A percentile compares a stretch with the other conserved stretches of the same genome.
phyloP scores from a whole-genome alignment of 2,113 vertebrate species.

The Diphyllodes magnificus region DNA sequence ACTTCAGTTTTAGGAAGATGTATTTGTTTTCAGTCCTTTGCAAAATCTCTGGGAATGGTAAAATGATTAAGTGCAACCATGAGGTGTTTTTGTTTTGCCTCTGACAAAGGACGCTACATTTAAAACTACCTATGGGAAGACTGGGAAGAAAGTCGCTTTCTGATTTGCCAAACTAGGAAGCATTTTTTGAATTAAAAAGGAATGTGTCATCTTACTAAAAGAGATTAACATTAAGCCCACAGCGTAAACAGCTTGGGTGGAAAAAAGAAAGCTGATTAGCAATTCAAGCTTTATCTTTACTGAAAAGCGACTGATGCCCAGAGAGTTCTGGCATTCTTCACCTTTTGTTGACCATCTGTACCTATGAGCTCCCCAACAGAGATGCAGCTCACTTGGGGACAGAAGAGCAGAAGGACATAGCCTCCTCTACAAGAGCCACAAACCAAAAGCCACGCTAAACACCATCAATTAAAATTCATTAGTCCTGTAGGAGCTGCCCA shows the following conservation, averaged over 20 bases:
- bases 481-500: slow-evolving; percentile 78
- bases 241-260: slow-evolving; percentile 68
- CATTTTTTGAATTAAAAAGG: slow-evolving; percentile 71
- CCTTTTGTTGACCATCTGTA: slow-evolving; percentile 90
- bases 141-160: not conserved
- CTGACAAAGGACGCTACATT: slow-evolving; percentile 27
- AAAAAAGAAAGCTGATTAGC: slow-evolving; percentile 78
- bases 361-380: slow-evolving; percentile 68
- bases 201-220: slow-evolving; percentile 60
- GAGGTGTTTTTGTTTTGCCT: not conserved
- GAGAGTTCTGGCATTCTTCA: slow-evolving; percentile 68
- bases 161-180: slow-evolving; percentile 55
- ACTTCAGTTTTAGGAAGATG: not conserved
- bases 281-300: slow-evolving; percentile 75
- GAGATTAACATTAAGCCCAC: slow-evolving; percentile 63
- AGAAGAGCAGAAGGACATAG: slow-evolving; percentile 72
- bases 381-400: slow-evolving; percentile 65
- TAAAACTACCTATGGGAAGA: slow-evolving; percentile 45
- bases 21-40: not conserved
- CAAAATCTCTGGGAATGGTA: not conserved
- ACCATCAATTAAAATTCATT: slow-evolving; percentile 86
- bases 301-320: slow-evolving; percentile 70
- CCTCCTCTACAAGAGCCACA: slow-evolving; percentile 64
- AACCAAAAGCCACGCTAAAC: slow-evolving; percentile 75
- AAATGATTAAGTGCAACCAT: slow-evolving; percentile 20